A percentile compares a stretch with the other conserved stretches of the same genome.
Evolutionary conservation across 2,797 vertebrate genomes (phyloP).

Genomic region (Decapterus maruadsi): DNA sequence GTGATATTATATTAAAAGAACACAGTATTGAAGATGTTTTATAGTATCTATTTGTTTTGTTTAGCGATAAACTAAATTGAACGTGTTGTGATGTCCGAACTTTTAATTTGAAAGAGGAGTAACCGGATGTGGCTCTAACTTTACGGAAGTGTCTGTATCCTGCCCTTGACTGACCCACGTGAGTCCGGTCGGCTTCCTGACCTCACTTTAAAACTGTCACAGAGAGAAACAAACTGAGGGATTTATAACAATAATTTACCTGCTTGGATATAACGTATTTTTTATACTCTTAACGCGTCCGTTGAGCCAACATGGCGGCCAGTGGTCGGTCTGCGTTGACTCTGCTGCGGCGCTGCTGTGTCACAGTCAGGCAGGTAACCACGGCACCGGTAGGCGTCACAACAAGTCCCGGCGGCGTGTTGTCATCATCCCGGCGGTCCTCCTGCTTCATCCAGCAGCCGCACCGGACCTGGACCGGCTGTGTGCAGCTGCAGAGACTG

Average conservation of each 20-base stretch:
- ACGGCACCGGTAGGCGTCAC: not conserved
- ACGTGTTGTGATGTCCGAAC: too few species aligned
- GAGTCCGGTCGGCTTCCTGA: not conserved
- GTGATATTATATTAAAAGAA: too few species aligned
- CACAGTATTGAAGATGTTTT: too few species aligned
- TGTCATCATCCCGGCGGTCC: not conserved
- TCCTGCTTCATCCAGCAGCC: constrained; percentile 34
- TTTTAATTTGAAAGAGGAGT: constrained; percentile 48
- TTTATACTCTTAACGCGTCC: too few species aligned
- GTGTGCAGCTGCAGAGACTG: constrained; percentile 1
- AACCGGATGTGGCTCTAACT: constrained; percentile 22
- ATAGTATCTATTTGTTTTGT: not conserved
- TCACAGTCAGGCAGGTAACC: constrained; percentile 6
- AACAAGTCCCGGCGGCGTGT: not conserved
- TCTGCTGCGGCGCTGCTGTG: constrained; percentile 52
- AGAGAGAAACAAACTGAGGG: too few species aligned
- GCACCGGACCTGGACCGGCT: constrained; percentile 5
- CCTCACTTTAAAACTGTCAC: not conserved
- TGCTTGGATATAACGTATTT: too few species aligned
- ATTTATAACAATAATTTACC: too few species aligned
- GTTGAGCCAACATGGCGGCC: constrained; percentile 53
- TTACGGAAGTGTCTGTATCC: rapidly evolving
- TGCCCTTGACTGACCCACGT: constrained; percentile 74
- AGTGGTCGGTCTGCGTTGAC: constrained; percentile 36
- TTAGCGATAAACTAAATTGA: too few species aligned